A percentile compares a stretch with the other conserved stretches of the same genome.
Conservation (phyloP, 2,888 invertebrate genomes). For the Byasa hedistus region DNA sequence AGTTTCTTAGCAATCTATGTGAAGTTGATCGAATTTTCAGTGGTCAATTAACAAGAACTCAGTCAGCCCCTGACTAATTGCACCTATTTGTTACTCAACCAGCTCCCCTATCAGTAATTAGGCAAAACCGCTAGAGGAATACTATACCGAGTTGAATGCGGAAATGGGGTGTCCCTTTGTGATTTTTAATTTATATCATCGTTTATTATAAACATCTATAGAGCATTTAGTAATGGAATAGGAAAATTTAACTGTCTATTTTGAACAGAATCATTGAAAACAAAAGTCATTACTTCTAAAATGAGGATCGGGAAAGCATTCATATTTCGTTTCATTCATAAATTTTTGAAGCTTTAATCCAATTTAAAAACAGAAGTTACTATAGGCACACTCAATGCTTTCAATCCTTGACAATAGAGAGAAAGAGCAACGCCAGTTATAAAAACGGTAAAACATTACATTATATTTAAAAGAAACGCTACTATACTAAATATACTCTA, state of each 20-base stretch:
- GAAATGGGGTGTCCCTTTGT: background rate
- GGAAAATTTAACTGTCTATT: background rate
- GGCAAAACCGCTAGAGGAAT: slow-evolving; percentile 17
- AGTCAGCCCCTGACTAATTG: slow-evolving; percentile 23
- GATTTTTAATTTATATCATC: slow-evolving; percentile 1
- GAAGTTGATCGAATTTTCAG: slow-evolving; percentile 20
- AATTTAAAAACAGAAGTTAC: too few relatives aligned
- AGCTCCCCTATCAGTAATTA: slow-evolving; percentile 23
- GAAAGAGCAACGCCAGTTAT: too few relatives aligned
- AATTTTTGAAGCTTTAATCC: too few relatives aligned
- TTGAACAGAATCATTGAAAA: background rate
- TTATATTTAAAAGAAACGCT: too few relatives aligned
- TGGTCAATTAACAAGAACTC: slow-evolving; percentile 20
- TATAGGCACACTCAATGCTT: too few relatives aligned
- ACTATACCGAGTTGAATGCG: background rate
- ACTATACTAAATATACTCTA: too few relatives aligned
- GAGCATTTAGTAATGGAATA: background rate
- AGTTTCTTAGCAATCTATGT: slow-evolving; percentile 2
- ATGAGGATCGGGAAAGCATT: too few relatives aligned
- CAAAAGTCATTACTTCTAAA: too few relatives aligned
- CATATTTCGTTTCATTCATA: too few relatives aligned
- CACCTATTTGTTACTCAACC: slow-evolving; percentile 26
- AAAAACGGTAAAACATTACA: too few relatives aligned
- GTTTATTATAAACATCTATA: background rate
- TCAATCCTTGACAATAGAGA: too few relatives aligned